Base-by-base conservation (phyloP, 2,113 vertebrate genomes). In the Oplegnathus fasciatus region DNA sequence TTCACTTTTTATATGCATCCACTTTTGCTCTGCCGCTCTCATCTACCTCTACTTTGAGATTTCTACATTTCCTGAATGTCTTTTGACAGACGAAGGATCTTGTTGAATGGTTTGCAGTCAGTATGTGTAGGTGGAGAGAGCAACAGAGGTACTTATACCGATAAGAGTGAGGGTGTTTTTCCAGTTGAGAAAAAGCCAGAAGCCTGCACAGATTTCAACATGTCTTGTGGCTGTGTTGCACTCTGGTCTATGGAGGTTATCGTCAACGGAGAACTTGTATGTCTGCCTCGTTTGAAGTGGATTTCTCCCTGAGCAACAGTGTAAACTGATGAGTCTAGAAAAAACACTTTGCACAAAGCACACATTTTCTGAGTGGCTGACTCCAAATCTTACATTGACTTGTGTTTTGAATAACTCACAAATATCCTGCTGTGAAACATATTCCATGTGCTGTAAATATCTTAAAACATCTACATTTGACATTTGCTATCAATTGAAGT, bases 161-260 rank as follows among this genome's bases (percentile, higher is more conserved):
- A 75, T 75, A 48, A 81, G 9, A 44, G 46, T 11, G 46, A 82
- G 76, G 55, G 30, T 34, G 77, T 69, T 58, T 68, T 80, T 64
- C 60, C 55, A 46, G 68, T 28, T 68, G 28, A 70, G 58, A 73
- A 37, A 79, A 80, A 83, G 44, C 40, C 50, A 6, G 15, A 58
- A 48, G n/a, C 0, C 0, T 28, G 34, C 64, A 68, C 22, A 37
- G 22, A 80, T 71, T 50, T 68, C 28, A 40, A 67, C 14, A 69
- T 15, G 48, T 74, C 75, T 64, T 65, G 24, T 57, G 75, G 58
- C 42, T 79, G 73, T 6, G 34, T 7, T 26, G 28, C 60, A 46
- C 55, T 76, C 75, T 37, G n/a, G 65, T 72, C 64, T 66, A 22
- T 30, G 40, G 30, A 68, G 44, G 78, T 20, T 11, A 52, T 15